These are phyloP conservation scores for Equus przewalskii DNA, from an alignment of 2,113 vertebrate species.

Conservation along the genomic window DNA sequence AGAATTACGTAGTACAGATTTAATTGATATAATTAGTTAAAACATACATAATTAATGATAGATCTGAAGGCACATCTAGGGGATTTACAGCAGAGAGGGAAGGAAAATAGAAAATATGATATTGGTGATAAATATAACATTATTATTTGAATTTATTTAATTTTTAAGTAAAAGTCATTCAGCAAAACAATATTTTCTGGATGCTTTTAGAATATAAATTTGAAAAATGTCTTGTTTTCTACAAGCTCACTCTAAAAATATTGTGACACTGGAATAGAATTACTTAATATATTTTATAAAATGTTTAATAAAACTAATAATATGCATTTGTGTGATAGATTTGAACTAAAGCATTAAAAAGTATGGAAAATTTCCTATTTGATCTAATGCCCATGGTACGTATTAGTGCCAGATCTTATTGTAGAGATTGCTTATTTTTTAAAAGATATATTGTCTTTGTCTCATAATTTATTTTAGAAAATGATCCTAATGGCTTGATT, in stretches of 20 bases:
- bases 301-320: not conserved
- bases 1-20: not conserved
- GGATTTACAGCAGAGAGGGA: not conserved
- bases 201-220: not conserved
- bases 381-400: not conserved
- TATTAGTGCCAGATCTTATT: not conserved
- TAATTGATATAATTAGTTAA: not conserved
- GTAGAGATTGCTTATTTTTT: not conserved
- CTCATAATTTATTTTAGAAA: slow-evolving; percentile 58
- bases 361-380: not conserved
- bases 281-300: not conserved
- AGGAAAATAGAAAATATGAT: not conserved
- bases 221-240: not conserved
- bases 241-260: not conserved
- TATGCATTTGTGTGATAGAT: not conserved
- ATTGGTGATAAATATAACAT: no score
- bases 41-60: not conserved
- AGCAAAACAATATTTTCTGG: not conserved
- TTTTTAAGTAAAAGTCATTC: not conserved
- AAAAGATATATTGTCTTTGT: not conserved
- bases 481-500: slow-evolving; percentile 29
- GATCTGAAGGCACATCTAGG: not conserved
- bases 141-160: not conserved
- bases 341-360: not conserved
- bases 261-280: not conserved